Evolutionary conservation across 2,113 vertebrate genomes (phyloP).

Genomic region (Siniperca chuatsi): DNA sequence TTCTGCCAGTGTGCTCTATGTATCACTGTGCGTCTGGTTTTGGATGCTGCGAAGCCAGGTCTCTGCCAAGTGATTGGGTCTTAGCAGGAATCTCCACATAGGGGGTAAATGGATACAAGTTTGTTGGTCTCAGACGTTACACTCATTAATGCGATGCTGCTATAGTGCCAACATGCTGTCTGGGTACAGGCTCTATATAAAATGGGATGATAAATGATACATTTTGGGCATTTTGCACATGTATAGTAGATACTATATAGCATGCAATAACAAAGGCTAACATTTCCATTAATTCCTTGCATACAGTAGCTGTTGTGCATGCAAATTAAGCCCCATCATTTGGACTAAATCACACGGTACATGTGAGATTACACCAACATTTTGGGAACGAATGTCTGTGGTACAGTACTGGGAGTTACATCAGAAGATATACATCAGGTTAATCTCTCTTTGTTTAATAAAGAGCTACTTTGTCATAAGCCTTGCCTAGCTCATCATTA

Average conservation of each 20-base stretch:
- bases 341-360: background rate
- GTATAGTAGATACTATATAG: too few relatives aligned
- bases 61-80: constrained; percentile 56
- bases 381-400: background rate
- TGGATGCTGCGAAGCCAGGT: constrained; percentile 39
- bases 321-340: background rate
- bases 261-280: background rate
- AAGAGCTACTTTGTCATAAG: too few relatives aligned
- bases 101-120: constrained; percentile 67
- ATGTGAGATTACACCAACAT: background rate
- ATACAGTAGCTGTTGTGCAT: background rate
- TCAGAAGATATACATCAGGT: background rate
- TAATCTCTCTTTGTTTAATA: background rate
- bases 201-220: background rate
- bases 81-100: constrained; percentile 41
- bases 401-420: too few relatives aligned
- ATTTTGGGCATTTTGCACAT: background rate
- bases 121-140: constrained; percentile 49
- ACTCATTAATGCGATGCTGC: constrained; percentile 44
- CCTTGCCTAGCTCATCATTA: background rate
- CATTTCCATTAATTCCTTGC: background rate
- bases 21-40: constrained; percentile 40
- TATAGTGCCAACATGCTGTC: constrained; percentile 12
- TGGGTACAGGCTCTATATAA: background rate
- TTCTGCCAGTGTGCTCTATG: constrained; percentile 23